These are phyloP conservation scores for Bombylius discolor DNA, from an alignment of 2,888 invertebrate genomes.

Conservation along the genomic window DNA sequence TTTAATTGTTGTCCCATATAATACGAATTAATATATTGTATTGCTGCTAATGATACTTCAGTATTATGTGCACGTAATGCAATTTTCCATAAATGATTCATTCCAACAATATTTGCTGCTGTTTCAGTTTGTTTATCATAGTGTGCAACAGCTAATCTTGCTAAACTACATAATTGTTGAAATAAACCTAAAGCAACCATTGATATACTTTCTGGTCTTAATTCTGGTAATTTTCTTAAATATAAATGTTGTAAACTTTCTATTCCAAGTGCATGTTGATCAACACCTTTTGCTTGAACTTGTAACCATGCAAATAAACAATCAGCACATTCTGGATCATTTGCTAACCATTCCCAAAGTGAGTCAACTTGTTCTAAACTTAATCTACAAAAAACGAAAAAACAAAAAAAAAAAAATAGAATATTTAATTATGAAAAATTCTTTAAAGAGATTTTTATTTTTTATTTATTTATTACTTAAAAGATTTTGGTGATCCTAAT, in stretches of 20 bases:
- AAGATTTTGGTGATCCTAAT: slow-evolving; percentile 77
- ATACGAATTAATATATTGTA: slow-evolving; percentile 85
- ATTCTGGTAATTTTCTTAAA: slow-evolving; percentile 73
- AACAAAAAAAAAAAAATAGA: background rate
- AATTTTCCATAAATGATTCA: slow-evolving; percentile 91
- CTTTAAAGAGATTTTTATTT: background rate
- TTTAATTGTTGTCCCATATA: slow-evolving; percentile 87
- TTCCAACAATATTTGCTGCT: slow-evolving; percentile 56
- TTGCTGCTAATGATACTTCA: slow-evolving; percentile 89
- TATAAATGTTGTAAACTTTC: slow-evolving; percentile 81
- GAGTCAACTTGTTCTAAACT: slow-evolving; percentile 82
- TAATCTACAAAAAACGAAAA: slow-evolving; percentile 38
- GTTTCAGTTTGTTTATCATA: slow-evolving; percentile 40
- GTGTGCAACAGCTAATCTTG: slow-evolving; percentile 65
- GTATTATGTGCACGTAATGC: slow-evolving; percentile 81
- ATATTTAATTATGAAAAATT: background rate
- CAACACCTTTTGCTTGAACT: slow-evolving; percentile 81
- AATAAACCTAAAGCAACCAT: slow-evolving; percentile 84
- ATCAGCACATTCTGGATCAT: slow-evolving; percentile 74
- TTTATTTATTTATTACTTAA: slow-evolving; percentile 44
- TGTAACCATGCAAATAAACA: slow-evolving; percentile 89
- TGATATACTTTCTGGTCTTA: slow-evolving; percentile 78
- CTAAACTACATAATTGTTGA: slow-evolving; percentile 80
- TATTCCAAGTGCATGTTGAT: slow-evolving; percentile 79
- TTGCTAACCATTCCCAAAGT: slow-evolving; percentile 82